phyloP scores from a whole-genome alignment of 2,797 vertebrate species.

The Danio kyathit region DNA sequence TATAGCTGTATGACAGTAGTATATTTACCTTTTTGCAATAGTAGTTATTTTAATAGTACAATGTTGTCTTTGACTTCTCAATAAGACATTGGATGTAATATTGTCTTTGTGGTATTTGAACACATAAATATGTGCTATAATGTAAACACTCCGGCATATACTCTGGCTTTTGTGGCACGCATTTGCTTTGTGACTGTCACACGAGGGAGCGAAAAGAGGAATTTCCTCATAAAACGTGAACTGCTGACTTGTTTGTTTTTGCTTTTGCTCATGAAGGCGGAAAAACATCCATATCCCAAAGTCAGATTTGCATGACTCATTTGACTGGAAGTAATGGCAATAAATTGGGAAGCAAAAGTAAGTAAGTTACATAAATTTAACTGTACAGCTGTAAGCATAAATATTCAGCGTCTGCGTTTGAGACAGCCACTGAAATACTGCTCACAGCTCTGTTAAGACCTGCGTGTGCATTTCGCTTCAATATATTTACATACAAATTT shows the following conservation, averaged over 20 bases:
- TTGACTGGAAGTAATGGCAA: conserved; percentile 59
- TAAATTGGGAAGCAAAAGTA: conserved; percentile 53
- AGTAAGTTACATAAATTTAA: conserved; percentile 46
- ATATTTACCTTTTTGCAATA: background rate
- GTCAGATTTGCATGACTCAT: conserved; percentile 62
- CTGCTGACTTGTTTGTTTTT: conserved; percentile 63
- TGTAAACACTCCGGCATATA: conserved; percentile 15
- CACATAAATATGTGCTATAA: background rate
- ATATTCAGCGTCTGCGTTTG: conserved; percentile 53
- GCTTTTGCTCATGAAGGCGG: conserved; percentile 33
- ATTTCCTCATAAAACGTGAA: conserved; percentile 49
- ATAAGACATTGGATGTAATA: conserved; percentile 39
- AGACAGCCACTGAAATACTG: conserved; percentile 41
- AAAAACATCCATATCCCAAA: conserved; percentile 53
- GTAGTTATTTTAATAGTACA: background rate
- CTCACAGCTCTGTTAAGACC: conserved; percentile 43
- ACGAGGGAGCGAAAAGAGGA: conserved; percentile 33
- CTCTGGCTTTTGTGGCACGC: conserved; percentile 35
- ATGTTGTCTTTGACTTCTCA: conserved; percentile 39
- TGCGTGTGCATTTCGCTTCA: conserved; percentile 35
- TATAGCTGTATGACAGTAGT: too few relatives aligned
- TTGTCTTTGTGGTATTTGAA: conserved; percentile 17
- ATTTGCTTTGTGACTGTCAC: conserved; percentile 30
- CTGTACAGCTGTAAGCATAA: conserved; percentile 60
- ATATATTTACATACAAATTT: conserved; percentile 52